phyloP scores from a whole-genome alignment of 2,113 vertebrate genomes.

The Corythoichthys haematopterus region DNA sequence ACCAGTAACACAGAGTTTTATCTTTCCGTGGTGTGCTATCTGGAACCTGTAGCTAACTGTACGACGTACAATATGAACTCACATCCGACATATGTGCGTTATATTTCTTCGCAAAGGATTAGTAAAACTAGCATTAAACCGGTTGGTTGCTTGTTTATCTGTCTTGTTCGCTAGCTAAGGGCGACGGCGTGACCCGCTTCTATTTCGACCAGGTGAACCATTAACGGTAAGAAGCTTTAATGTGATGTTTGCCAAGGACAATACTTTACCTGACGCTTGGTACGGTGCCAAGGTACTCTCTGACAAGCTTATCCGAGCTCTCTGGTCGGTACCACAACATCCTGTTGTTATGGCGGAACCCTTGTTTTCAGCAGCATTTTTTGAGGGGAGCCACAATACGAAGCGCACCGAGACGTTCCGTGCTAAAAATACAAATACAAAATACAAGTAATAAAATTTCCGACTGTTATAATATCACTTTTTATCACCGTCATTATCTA shows the following conservation, averaged over 20 bases:
- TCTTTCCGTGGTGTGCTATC: not conserved
- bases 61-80: not conserved
- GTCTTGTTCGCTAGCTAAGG: not conserved
- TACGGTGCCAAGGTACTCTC: slow-evolving; percentile 75
- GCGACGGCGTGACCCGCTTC: slow-evolving; percentile 26
- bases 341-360: slow-evolving; percentile 57
- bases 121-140: slow-evolving; percentile 2
- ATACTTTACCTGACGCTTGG: slow-evolving; percentile 72
- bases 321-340: slow-evolving; percentile 68
- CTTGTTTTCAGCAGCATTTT: not conserved
- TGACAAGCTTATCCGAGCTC: slow-evolving; percentile 71
- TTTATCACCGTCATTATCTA: not conserved
- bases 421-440: not conserved
- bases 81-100: accelerated
- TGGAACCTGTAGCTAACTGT: slow-evolving; percentile 6
- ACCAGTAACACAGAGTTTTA: slow-evolving; percentile 36
- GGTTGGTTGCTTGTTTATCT: slow-evolving; percentile 1
- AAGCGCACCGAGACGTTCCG: slow-evolving; percentile 10
- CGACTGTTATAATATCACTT: not conserved
- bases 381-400: slow-evolving; percentile 21
- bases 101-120: not conserved
- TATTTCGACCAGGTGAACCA: not conserved
- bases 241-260: slow-evolving; percentile 8
- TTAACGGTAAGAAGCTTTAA: slow-evolving; percentile 8
- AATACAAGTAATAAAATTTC: not conserved